These are phyloP conservation scores for Labroides dimidiatus DNA, from an alignment of 2,797 vertebrate species.

Conservation along the genomic window DNA sequence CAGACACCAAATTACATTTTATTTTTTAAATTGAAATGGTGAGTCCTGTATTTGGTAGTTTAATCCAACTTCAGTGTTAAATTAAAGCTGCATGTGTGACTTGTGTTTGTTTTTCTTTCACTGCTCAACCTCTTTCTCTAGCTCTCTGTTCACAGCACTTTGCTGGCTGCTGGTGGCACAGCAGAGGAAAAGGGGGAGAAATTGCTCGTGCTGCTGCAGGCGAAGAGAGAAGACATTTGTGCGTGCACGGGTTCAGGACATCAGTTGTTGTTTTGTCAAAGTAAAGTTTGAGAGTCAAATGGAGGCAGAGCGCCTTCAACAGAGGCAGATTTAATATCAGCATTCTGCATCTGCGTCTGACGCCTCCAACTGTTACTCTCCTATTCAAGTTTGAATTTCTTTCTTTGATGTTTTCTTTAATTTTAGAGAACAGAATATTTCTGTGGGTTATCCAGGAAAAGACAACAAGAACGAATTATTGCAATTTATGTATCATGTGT, in stretches of 20 bases:
- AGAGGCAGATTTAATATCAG: constrained; percentile 20
- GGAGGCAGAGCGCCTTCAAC: constrained; percentile 20
- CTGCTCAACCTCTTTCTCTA: constrained; percentile 14
- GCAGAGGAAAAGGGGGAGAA: constrained; percentile 3
- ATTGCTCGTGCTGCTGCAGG: constrained; percentile 1
- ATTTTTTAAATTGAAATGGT: constrained; percentile 2
- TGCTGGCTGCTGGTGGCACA: background rate
- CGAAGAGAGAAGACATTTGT: background rate
- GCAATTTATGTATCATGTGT: background rate
- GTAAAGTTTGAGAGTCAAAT: constrained; percentile 17
- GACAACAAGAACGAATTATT: background rate
- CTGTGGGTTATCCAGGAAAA: background rate
- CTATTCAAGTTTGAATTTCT: background rate
- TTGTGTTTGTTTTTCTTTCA: constrained; percentile 11
- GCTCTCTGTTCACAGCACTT: constrained; percentile 15
- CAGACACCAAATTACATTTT: no score
- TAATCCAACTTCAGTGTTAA: background rate
- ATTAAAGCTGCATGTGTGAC: background rate
- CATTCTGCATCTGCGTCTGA: constrained; percentile 25
- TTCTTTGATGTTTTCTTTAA: background rate
- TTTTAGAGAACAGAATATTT: background rate
- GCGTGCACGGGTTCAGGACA: constrained; percentile 15
- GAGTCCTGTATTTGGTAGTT: background rate
- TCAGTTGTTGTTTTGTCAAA: constrained; percentile 18
- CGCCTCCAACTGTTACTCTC: constrained; percentile 6